These are phyloP conservation scores for Tribolium madens DNA, from an alignment of 1,140 invertebrate genomes.

Conservation along the genomic window DNA sequence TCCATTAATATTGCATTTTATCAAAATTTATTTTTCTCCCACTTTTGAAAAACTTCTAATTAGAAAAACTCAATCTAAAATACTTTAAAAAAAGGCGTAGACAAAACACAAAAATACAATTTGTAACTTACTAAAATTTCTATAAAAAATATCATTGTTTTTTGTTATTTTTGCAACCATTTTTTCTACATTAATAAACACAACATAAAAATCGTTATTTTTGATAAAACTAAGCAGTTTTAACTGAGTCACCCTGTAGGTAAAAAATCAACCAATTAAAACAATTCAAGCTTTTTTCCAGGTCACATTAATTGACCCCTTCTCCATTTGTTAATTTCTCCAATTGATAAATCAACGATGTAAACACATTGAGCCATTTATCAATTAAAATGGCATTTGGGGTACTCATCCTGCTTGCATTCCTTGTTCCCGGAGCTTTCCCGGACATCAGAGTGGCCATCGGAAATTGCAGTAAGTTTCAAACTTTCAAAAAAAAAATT, in stretches of 20 bases:
- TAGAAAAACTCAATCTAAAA: constrained; percentile 55
- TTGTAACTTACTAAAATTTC: too few relatives aligned
- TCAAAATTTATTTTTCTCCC: constrained; percentile 48
- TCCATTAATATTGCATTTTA: neutral
- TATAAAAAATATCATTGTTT: too few relatives aligned
- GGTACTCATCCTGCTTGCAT: neutral
- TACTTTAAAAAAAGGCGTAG: too few relatives aligned
- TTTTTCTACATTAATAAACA: too few relatives aligned
- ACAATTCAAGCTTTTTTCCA: neutral
- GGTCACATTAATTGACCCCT: constrained; percentile 10
- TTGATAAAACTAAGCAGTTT: too few relatives aligned
- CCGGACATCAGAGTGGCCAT: neutral
- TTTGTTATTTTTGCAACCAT: too few relatives aligned
- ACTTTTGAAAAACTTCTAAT: constrained; percentile 54
- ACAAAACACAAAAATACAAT: too few relatives aligned
- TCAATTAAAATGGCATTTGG: constrained; percentile 23
- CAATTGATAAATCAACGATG: constrained; percentile 6
- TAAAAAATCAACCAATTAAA: too few relatives aligned
- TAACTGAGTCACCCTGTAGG: too few relatives aligned
- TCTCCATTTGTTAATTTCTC: constrained; percentile 8
- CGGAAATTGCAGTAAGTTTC: constrained; percentile 30
- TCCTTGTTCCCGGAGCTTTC: neutral
- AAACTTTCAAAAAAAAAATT: neutral
- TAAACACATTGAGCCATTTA: constrained; percentile 25
- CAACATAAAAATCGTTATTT: too few relatives aligned